These are phyloP conservation scores for Stenopsyche tienmushanensis DNA, from an alignment of 1,140 invertebrate species.

Conservation along the genomic window DNA sequence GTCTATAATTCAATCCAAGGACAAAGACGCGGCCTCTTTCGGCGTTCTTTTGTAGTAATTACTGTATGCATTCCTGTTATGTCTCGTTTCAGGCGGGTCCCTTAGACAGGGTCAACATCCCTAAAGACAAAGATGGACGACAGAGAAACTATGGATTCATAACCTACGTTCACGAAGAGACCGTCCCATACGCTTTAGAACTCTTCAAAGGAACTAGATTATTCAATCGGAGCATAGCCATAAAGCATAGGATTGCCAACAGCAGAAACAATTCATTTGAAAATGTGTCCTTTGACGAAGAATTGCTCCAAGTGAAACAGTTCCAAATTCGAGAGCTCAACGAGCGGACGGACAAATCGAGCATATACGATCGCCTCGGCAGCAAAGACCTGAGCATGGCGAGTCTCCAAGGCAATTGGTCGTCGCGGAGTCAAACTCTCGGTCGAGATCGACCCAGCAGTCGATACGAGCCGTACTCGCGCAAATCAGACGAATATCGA, in stretches of 20 bases:
- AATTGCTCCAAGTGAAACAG: slow-evolving; percentile 6
- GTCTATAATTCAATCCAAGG: no score
- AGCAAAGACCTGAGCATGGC: slow-evolving; percentile 46
- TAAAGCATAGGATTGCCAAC: no score
- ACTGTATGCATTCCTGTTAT: no score
- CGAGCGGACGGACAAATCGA: neutral
- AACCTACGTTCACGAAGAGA: slow-evolving; percentile 70
- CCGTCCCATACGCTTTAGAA: slow-evolving; percentile 71
- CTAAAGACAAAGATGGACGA: slow-evolving; percentile 69
- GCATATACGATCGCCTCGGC: slow-evolving; percentile 19
- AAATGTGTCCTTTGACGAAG: slow-evolving; percentile 3
- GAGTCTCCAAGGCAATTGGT: slow-evolving; percentile 54
- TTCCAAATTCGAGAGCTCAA: no score
- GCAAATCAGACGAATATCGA: slow-evolving; percentile 6
- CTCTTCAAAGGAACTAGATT: slow-evolving; percentile 66
- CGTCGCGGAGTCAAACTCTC: slow-evolving; percentile 49
- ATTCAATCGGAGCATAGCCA: slow-evolving; percentile 53
- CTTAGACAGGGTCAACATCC: slow-evolving; percentile 70
- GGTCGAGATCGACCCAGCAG: neutral
- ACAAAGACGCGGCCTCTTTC: no score
- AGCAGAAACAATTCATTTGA: no score
- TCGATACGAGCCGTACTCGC: slow-evolving; percentile 30
- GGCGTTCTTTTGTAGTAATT: no score
- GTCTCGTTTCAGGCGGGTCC: slow-evolving; percentile 70
- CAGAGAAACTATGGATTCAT: slow-evolving; percentile 71